These are phyloP conservation scores for Philhelius pedissequus DNA, from an alignment of 2,888 invertebrate genomes.

Conservation along the genomic window DNA sequence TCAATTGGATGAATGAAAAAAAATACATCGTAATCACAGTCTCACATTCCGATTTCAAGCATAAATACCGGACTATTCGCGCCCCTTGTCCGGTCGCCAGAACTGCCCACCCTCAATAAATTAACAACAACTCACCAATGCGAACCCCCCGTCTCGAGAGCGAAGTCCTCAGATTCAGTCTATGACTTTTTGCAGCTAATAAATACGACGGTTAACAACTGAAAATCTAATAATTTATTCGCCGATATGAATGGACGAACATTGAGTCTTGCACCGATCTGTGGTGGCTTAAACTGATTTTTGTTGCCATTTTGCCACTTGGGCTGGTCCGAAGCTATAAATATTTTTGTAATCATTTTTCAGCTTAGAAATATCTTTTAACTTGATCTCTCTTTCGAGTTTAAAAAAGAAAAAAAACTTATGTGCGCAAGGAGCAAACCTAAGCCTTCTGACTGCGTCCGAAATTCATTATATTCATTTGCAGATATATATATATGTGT, in stretches of 20 bases:
- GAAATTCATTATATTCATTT: slow-evolving; percentile 50
- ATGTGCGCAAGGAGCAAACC: slow-evolving; percentile 1
- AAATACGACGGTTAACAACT: slow-evolving; percentile 66
- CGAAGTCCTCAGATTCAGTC: neutral
- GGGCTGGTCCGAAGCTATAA: slow-evolving; percentile 63
- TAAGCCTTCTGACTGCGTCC: slow-evolving; percentile 36
- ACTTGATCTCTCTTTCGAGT: slow-evolving; percentile 44
- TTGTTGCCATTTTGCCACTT: slow-evolving; percentile 66
- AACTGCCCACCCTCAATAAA: slow-evolving; percentile 67
- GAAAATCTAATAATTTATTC: slow-evolving; percentile 66
- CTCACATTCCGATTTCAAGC: slow-evolving; percentile 27
- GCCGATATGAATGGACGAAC: slow-evolving; percentile 49
- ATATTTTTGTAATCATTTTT: slow-evolving; percentile 63
- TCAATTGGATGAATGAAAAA: slow-evolving; percentile 51
- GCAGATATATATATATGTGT: slow-evolving; percentile 9
- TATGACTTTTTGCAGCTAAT: slow-evolving; percentile 41
- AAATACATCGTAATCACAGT: slow-evolving; percentile 13
- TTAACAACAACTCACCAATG: slow-evolving; percentile 59
- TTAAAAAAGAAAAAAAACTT: neutral
- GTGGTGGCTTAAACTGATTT: slow-evolving; percentile 61
- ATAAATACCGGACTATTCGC: slow-evolving; percentile 23
- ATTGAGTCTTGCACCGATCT: slow-evolving; percentile 26
- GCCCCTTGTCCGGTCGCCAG: slow-evolving; percentile 57
- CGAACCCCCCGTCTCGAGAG: neutral
- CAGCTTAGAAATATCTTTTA: slow-evolving; percentile 49